Base-by-base conservation (phyloP, 2,797 vertebrate genomes). In the Poliocrania exsul region DNA sequence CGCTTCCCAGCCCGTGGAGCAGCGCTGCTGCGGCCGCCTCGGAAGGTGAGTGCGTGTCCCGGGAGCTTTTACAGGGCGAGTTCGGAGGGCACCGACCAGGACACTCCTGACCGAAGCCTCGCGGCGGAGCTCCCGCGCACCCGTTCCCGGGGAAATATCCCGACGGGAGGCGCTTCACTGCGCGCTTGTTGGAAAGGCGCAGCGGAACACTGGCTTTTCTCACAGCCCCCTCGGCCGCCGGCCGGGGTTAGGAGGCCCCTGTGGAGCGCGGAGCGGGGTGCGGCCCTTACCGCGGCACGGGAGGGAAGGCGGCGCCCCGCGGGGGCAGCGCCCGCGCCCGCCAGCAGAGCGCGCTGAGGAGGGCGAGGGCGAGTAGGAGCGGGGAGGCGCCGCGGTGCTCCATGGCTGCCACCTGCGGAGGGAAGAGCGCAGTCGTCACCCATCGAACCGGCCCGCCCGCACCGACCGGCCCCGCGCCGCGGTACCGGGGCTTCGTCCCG, bases 291-390 rank as follows among this genome's bases (percentile, higher is more conserved):
- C 95, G 88, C 15, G 95, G 94, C 3, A 92, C 56, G 13, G 88
- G 11, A 37, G 95, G 35, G 51, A 96, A 96, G 64, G 88, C 86
- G 47, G 88, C 90, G 16, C 90, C 95, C 3, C 97, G 86, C 8
- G 97, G 96, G 53, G 99, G 99, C 95, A 99, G 98, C 62, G 98
- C 98, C 94, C 98, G 88, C 19, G 98, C 98, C 93, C 97, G 98
- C 53, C 98, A 98, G 96, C 98, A 99, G 82, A 99, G 97, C 80
- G 98, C 94, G 92, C 98, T 98, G 96, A 98, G 98, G 84, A 99
- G 98, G 42, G 97, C 97, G 97, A 99, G 97, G 84, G 98, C 91
- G 86, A 99, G 95, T 40, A 99, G 98, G 92, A 99, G 96, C 96
- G 98, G 98, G 96, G 98, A 98, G 77, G 98, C 97, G 96, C 96